Conservation (phyloP, 2,888 invertebrate species). For the Yponomeuta sedellus region DNA sequence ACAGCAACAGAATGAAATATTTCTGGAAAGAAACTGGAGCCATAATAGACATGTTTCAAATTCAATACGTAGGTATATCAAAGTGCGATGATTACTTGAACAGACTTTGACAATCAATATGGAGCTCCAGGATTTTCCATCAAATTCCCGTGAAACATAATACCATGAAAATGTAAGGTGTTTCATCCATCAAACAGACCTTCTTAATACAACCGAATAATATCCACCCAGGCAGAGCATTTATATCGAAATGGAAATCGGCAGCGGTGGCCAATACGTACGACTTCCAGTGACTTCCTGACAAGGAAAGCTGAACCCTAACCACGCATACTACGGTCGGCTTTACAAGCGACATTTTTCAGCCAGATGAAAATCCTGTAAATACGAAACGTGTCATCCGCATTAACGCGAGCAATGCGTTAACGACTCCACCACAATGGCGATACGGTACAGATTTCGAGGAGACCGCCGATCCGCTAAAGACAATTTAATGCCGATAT, state of each 20-base stretch:
- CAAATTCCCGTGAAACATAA: not conserved
- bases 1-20: too few species aligned
- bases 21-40: too few species aligned
- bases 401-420: constrained; percentile 48
- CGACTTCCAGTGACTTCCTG: constrained; percentile 18
- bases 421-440: constrained; percentile 54
- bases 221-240: constrained; percentile 34
- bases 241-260: constrained; percentile 53
- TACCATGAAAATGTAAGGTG: constrained; percentile 26
- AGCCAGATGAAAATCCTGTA: constrained; percentile 37
- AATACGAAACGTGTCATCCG: constrained; percentile 52
- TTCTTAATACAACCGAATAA: constrained; percentile 61
- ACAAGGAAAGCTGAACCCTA: constrained; percentile 40
- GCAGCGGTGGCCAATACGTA: constrained; percentile 23
- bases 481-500: constrained; percentile 59
- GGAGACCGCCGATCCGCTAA: constrained; percentile 33
- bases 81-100: too few species aligned
- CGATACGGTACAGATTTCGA: constrained; percentile 61
- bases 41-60: too few species aligned
- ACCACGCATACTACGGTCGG: constrained; percentile 30
- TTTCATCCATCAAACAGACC: constrained; percentile 62
- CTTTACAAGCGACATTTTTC: constrained; percentile 33
- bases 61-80: too few species aligned
- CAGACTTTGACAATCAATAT: too few species aligned
- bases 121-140: not conserved